Evolutionary conservation across 2,113 vertebrate species (phyloP), one percentile per base, ranked within the genome.

Genomic region (Rattus rattus): DNA sequence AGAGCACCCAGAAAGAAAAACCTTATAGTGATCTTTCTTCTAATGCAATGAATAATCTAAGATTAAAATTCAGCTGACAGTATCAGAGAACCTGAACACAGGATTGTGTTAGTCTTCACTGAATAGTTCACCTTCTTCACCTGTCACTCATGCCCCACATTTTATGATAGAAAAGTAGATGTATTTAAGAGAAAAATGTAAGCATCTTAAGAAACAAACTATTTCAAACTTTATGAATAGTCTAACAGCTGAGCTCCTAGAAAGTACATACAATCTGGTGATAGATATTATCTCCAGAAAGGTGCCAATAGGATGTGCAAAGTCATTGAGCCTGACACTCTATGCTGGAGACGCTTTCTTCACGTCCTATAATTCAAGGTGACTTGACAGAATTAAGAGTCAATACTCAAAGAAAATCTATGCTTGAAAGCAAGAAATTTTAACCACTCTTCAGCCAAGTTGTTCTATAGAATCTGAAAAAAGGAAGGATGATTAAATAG

Each of bases 111-210:
- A 81, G 73, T 97, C 88, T 90, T 93, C 49, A 95, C n/a, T 12
- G 12, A 94, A 88, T 10, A 96, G 90, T 80, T 96, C 92, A 67
- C 87, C 92, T 92, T 76, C 91, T 96, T 92, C 73, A 84, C 89
- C 61, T 90, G 79, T 92, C 80, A 94, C 7, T 95, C 75, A 94
- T 67, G 83, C 11, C 92, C 49, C n/a, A 94, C 73, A 94, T 95
- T 90, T 92, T 96, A 65, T 79, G n/a, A 97, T n/a, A 88, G 7
- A 84, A 96, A 96, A 93, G 24, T 72, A 91, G 91, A 96, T 19
- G 36, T 95, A 65, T 36, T 86, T 17, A 3, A 93, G 88, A 93
- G 10, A 83, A 90, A 70, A 61, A 63, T 59, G 90, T 88, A 87
- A 93, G 26, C 24, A 12, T 86, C 65, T 96, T 92, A 93, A 76